Percentiles rank a stretch among this genome's conserved stretches.
Evolutionary conservation across 2,888 invertebrate genomes (phyloP).

Genomic region (Microctonus hyperodae): DNA sequence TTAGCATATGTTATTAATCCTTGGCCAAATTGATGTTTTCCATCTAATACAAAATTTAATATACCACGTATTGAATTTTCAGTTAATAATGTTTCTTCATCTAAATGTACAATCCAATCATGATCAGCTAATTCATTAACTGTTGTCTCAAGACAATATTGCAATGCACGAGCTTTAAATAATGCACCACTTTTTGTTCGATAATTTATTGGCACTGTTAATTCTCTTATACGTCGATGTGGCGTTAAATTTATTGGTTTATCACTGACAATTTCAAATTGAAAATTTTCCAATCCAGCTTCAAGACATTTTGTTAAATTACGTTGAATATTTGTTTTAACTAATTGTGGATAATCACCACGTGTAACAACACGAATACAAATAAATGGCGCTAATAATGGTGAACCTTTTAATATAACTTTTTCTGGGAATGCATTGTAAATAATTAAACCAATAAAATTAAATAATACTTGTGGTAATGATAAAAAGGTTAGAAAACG

Average conservation of each 20-base stretch:
- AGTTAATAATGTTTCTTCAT: slow-evolving; percentile 94
- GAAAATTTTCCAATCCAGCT: slow-evolving; percentile 92
- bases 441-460: slow-evolving; percentile 84
- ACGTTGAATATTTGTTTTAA: slow-evolving; percentile 83
- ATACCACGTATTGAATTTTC: slow-evolving; percentile 90
- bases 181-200: slow-evolving; percentile 90
- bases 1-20: slow-evolving; percentile 96
- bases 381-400: slow-evolving; percentile 90
- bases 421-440: slow-evolving; percentile 96
- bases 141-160: slow-evolving; percentile 92
- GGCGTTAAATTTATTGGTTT: slow-evolving; percentile 80
- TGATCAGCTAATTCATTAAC: slow-evolving; percentile 85
- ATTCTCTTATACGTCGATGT: slow-evolving; percentile 82
- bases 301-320: slow-evolving; percentile 89
- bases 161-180: slow-evolving; percentile 93
- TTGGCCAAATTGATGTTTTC: slow-evolving; percentile 95
- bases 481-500: slow-evolving; percentile 84
- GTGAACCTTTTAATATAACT: slow-evolving; percentile 87
- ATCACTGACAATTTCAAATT: slow-evolving; percentile 96
- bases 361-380: slow-evolving; percentile 94
- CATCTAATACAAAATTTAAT: slow-evolving; percentile 92
- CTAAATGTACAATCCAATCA: slow-evolving; percentile 97
- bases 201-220: slow-evolving; percentile 87
- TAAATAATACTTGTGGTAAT: slow-evolving; percentile 88
- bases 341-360: slow-evolving; percentile 92